phyloP scores from a whole-genome alignment of 2,113 vertebrate genomes.

The Oxygymnocypris stewartii region DNA sequence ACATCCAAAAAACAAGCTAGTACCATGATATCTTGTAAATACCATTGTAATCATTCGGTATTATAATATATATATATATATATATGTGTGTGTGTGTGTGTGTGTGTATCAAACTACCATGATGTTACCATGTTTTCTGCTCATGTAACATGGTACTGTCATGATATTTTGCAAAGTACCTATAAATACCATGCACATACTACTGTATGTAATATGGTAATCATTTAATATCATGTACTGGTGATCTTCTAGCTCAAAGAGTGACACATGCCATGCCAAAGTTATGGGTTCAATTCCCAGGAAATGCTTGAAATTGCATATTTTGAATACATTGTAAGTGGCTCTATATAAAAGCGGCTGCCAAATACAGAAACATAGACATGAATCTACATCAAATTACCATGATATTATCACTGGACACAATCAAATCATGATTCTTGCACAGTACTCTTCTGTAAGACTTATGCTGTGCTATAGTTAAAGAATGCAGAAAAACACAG shows the following conservation, averaged over 20 bases:
- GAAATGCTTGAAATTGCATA: not conserved
- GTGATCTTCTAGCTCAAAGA: not conserved
- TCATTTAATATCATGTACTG: not conserved
- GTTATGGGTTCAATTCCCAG: no score
- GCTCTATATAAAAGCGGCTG: not conserved
- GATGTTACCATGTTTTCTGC: no score
- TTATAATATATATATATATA: no score
- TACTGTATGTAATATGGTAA: not conserved
- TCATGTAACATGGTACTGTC: not conserved
- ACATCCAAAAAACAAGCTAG: no score
- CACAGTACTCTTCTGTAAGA: not conserved
- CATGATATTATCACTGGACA: not conserved
- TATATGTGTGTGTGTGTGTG: no score
- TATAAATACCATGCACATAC: not conserved
- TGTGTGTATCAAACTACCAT: no score
- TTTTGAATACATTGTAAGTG: not conserved
- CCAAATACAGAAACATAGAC: not conserved
- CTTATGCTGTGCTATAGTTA: not conserved
- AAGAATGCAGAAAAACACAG: slow-evolving; percentile 18
- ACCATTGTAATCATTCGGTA: no score
- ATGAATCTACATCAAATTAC: not conserved
- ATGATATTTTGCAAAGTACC: not conserved
- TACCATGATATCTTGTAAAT: no score
- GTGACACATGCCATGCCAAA: not conserved
- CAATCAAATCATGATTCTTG: not conserved